Base-by-base conservation (phyloP, 92 coral and sea anemone genomes). In the Blastomussa wellsi region DNA sequence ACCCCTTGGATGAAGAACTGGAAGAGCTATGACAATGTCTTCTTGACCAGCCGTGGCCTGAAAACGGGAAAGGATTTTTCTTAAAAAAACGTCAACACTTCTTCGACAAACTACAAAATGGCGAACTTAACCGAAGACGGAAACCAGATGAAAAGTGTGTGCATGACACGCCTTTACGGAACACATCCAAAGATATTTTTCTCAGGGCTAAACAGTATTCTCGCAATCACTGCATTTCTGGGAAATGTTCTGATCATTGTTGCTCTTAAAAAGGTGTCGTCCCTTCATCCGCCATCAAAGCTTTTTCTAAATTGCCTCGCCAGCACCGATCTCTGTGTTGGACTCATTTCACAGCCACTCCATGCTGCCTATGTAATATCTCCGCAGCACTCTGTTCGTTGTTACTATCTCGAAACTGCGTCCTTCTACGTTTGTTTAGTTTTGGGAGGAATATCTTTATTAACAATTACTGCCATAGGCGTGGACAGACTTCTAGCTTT, bases 401-500 rank as follows among this genome's bases (percentile, higher is more conserved):
- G 64, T 57, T 22, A 22, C 26, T 57, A 57, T 0, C 1, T 44
- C 11, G 49, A 26, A 1, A 22, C 3, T 2, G 20, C n/a, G n/a
- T 57, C 64, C 64, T 57, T 57, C 22, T 22, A 0, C 12, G 11
- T 44, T 13, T 6, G 49, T 8, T 10, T 44, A 44, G 12, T 44
- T 44, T 44, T 44, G 12, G 49, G 6, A 44, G 49, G 49, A 44
- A 49, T 71, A 9, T 71, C 76, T 22, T 10, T 83, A 59, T 31
- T 83, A 26, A 83, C 87, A n/a, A 0, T 55, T 20, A 53, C 80
- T 5, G 49, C 72, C 28, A 53, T 73, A 36, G 31, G 80, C 6
- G 77, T 85, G 44, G 77, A 85, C 78, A 66, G 89, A 36, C 78
- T 77, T 57, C 62, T 85, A 35, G 89, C 84, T 6, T 31, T 85